Evolutionary conservation across 2,888 invertebrate genomes (phyloP), one percentile per base, ranked within the genome.

Genomic region (Clanis bilineata): DNA sequence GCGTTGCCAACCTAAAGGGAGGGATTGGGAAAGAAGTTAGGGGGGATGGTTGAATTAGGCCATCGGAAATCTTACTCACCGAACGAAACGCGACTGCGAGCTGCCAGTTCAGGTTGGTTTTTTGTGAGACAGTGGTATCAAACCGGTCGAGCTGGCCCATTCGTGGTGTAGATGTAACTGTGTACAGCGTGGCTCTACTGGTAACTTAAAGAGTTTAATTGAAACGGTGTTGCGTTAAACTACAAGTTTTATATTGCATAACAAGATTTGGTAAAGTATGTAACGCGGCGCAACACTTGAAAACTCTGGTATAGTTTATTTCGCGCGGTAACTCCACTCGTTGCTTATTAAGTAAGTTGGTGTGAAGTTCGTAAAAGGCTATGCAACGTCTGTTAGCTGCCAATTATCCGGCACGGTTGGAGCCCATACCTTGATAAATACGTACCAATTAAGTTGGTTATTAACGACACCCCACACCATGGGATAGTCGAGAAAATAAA

Each of bases 321-420:
- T 54, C 57, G 36, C 43, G 58, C 39, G 47, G 44, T 45, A 63
- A 63, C 57, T 59, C 56, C 43, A 15, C 57, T 47, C 39, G 6
- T 38, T 62, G 67, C 64, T 68, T 69, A 71, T 70, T 70, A 68
- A 62, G 65, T 61, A 65, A 67, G 59, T 68, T 65, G 58, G 59
- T 44, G 60, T 54, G 18, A 67, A 69, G 67, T 68, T 69, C 59
- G 47, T 62, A 62, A 65, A 61, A 68, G 64, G 64, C 60, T 62
- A 61, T 61, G 61, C 61, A 38, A 64, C 64, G 68, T 68, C 71
- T 56, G 64, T 67, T 66, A 51, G 60, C 62, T 69, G 72, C 66
- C 71, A 71, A 72, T 71, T 72, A 70, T 63, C 6, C 10, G 10
- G 18, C 10, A 51, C 51, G 18, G 18, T 4, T 10, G 18, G 51